Base-by-base conservation (phyloP, 2,888 invertebrate species). In the Pseudococcus jackbeardsleyi region DNA sequence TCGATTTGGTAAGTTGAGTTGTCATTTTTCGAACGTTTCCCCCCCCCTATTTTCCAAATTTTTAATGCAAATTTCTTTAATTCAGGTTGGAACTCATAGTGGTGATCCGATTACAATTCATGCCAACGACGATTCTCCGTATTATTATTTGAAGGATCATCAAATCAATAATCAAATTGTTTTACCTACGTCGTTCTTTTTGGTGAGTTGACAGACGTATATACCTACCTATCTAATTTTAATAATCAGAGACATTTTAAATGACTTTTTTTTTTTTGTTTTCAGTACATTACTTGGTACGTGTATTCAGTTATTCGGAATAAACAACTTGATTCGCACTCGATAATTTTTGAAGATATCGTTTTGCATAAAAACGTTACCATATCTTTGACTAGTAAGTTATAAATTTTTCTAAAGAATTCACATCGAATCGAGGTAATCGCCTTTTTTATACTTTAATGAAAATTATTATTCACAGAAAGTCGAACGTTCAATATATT, bases 261-360 rank as follows among this genome's bases (percentile, higher is more conserved):
- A 33, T 33, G 26, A 33, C 3, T n/a, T n/a, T n/a, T n/a, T 33
- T 33, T 33, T 33, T 33, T 33, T 33, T 33, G 26, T 33, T 33
- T 64, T 64, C 12, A 87, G 87, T 87, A 87, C 39, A 11, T 87
- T 17, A 39, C 87, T 33, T 86, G 86, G 86, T 86, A 77, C 50
- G 17, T 86, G 11, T 9, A 22, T 8, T 86, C 77, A 0, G 6
- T 33, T 7, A 5, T 22, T 22, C 22, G 26, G 26, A 22, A 22
- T 3, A 19, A 22, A 11, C 2, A 19, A 9, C 33, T 86, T 4
- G 72, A 26, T 26, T 48, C 48, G 8, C 9, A 42, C 0, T n/a
- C 86, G 11, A 22, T 86, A 8, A 26, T 86, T 48, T 86, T 86
- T 22, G 48, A 86, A 77, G 33, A 86, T 48, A 33, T 86, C 8